Conservation (phyloP, 53 echinoderm and acorn worm species). For the Patiria pectinifera region DNA sequence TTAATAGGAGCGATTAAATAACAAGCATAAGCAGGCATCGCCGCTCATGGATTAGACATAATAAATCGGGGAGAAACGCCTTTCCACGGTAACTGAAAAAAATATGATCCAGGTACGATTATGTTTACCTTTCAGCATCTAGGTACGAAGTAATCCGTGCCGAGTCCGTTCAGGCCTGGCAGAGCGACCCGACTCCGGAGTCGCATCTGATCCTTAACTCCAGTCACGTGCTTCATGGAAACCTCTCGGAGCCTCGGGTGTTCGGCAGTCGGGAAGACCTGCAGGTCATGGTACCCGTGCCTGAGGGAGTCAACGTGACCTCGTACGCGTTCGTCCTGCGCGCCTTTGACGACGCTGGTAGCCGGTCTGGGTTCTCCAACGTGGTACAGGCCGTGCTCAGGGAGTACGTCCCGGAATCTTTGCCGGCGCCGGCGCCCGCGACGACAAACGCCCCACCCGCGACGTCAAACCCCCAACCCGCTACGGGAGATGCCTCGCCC, state of each 20-base stretch:
- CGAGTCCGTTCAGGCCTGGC: slow-evolving; percentile 49
- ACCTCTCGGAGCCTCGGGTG: slow-evolving; percentile 49
- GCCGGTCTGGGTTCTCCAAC: slow-evolving; percentile 57
- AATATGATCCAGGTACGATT: too few species aligned
- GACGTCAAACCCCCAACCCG: not conserved
- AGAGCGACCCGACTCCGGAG: slow-evolving; percentile 37
- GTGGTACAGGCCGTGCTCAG: slow-evolving; percentile 64
- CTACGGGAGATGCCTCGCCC: too few species aligned
- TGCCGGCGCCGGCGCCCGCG: not conserved
- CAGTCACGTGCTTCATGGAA: slow-evolving; percentile 49
- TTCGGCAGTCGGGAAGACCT: slow-evolving; percentile 62
- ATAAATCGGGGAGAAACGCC: too few species aligned
- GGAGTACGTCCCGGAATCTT: slow-evolving; percentile 49
- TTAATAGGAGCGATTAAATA: too few species aligned
- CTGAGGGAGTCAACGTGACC: slow-evolving; percentile 22
- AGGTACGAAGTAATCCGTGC: slow-evolving; percentile 58
- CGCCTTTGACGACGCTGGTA: slow-evolving; percentile 60
- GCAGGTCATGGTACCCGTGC: slow-evolving; percentile 41
- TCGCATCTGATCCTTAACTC: slow-evolving; percentile 27
- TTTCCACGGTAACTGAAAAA: too few species aligned
- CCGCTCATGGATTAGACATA: too few species aligned
- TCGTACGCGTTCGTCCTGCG: slow-evolving; percentile 71
- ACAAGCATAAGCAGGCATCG: too few species aligned
- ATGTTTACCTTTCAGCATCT: slow-evolving; percentile 35
- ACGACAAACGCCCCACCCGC: not conserved